Evolutionary conservation across 2,888 invertebrate species (phyloP).

Genomic region (Agrochola lota): DNA sequence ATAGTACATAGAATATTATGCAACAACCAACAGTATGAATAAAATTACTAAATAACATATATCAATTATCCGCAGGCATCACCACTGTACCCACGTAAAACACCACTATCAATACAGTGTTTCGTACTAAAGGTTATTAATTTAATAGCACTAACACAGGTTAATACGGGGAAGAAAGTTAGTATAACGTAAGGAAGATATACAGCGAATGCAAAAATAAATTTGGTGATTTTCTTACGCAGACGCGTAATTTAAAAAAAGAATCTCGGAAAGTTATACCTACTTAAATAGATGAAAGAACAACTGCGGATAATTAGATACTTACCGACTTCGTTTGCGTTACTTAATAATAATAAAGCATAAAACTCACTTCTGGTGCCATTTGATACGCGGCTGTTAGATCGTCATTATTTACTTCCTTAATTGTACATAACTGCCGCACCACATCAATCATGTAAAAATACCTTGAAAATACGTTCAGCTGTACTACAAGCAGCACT

Average conservation of each 20-base stretch:
- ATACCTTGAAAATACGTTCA: slow-evolving; percentile 18
- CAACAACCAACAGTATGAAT: too few species aligned
- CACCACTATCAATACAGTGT: too few species aligned
- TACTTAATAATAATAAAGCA: slow-evolving; percentile 11
- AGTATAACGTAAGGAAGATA: slow-evolving; percentile 6
- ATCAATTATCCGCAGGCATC: too few species aligned
- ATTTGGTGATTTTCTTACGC: not conserved
- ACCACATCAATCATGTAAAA: slow-evolving; percentile 13
- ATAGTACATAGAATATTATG: too few species aligned
- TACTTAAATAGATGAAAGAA: not conserved
- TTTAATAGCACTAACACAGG: slow-evolving; percentile 40
- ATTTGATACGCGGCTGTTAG: slow-evolving; percentile 13
- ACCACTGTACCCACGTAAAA: too few species aligned
- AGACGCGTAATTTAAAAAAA: not conserved
- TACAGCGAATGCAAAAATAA: slow-evolving; percentile 11
- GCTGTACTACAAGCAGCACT: not conserved
- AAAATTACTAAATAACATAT: too few species aligned
- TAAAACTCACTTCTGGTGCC: not conserved
- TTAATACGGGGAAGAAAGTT: slow-evolving; percentile 28
- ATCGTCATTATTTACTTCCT: slow-evolving; percentile 13
- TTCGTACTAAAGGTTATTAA: slow-evolving; percentile 43
- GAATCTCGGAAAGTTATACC: not conserved
- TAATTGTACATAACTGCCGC: slow-evolving; percentile 11
- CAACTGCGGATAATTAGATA: not conserved
- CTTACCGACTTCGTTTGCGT: slow-evolving; percentile 1